Percentiles rank a stretch among this genome's conserved stretches.
Evolutionary conservation across 2,888 invertebrate genomes (phyloP).

Genomic region (Pammene aurita): DNA sequence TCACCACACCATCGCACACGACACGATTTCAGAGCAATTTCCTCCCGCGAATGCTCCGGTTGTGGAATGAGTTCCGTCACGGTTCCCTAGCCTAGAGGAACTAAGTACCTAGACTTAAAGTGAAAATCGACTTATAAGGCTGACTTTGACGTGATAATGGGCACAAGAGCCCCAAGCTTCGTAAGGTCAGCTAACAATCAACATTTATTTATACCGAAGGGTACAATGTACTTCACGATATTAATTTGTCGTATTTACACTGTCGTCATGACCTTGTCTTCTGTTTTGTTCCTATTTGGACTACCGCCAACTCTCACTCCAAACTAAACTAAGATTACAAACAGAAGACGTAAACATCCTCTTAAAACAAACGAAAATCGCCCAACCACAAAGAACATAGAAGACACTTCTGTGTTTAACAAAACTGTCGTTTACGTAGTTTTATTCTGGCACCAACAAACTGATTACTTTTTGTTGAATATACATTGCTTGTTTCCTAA

Average conservation of each 20-base stretch:
- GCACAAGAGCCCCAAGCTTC: not conserved
- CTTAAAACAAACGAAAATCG: not conserved
- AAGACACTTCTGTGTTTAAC: not conserved
- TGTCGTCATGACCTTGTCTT: constrained; percentile 43
- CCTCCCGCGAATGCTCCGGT: too few relatives aligned
- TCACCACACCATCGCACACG: too few relatives aligned
- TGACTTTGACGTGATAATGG: too few relatives aligned
- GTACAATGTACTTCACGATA: constrained; percentile 36
- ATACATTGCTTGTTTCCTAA: constrained; percentile 20
- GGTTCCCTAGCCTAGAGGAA: too few relatives aligned
- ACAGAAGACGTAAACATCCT: not conserved
- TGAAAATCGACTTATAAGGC: too few relatives aligned
- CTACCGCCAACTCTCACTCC: constrained; percentile 54
- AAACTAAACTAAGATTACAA: not conserved
- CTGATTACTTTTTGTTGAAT: not conserved
- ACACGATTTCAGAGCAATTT: too few relatives aligned
- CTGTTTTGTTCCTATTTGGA: constrained; percentile 70
- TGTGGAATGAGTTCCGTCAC: too few relatives aligned
- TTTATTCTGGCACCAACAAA: not conserved
- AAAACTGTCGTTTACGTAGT: not conserved
- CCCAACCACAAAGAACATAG: not conserved
- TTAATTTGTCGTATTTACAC: constrained; percentile 33
- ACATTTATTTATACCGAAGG: constrained; percentile 35
- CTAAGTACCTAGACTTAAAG: too few relatives aligned
- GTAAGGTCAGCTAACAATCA: constrained; percentile 22